These are phyloP conservation scores for Podarcis cretensis DNA, from an alignment of 2,113 vertebrate genomes.

Conservation along the genomic window DNA sequence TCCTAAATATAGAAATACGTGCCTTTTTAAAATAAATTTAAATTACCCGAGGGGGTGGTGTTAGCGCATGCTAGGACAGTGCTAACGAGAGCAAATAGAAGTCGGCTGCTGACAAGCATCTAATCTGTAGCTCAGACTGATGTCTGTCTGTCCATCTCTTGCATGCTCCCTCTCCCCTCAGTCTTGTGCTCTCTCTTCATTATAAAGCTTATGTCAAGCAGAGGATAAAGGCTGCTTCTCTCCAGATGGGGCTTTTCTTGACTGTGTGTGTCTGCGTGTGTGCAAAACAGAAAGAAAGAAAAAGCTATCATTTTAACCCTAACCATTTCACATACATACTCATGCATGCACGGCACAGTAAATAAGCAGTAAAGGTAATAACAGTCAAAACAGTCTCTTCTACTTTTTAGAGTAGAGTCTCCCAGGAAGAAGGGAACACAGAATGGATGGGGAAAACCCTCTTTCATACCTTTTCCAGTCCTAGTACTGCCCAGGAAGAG, in stretches of 20 bases:
- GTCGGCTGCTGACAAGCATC: conserved; percentile 76
- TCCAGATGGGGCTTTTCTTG: conserved; percentile 24
- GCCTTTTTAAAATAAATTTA: conserved; percentile 76
- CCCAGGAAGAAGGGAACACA: conserved; percentile 15
- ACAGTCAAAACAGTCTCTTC: background rate
- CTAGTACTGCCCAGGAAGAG: background rate
- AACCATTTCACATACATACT: background rate
- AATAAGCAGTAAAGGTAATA: conserved; percentile 23
- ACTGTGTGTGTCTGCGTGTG: background rate
- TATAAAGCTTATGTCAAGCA: conserved; percentile 14
- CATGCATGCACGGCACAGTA: background rate
- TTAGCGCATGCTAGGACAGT: conserved; percentile 79
- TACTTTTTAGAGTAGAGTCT: background rate
- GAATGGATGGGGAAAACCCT: background rate
- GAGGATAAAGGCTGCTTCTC: conserved; percentile 16
- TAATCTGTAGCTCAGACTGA: conserved; percentile 58
- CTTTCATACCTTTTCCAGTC: background rate
- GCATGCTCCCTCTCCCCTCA: conserved; percentile 47
- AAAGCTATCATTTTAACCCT: conserved; percentile 27
- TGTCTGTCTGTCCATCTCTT: conserved; percentile 42
- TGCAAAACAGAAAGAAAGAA: background rate
- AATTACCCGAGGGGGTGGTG: conserved; percentile 83
- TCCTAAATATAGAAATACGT: conserved; percentile 86
- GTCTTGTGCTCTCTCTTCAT: conserved; percentile 13
- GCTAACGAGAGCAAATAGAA: conserved; percentile 82